Evolutionary conservation across 2,888 invertebrate genomes (phyloP), one percentile per base, ranked within the genome.

Genomic region (Schrankia costaestrigalis): DNA sequence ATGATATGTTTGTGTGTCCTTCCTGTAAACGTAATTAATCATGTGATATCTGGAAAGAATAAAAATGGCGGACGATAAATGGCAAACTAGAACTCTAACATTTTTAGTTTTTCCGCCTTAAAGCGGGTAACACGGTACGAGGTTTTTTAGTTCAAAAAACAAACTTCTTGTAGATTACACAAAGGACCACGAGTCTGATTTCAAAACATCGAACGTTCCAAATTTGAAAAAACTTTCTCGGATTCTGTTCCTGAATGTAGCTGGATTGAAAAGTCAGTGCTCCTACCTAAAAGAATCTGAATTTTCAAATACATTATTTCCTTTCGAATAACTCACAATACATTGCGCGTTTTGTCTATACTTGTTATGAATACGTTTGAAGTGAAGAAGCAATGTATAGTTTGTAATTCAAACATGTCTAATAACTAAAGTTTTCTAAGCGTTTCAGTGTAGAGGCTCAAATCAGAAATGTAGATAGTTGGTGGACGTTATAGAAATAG

Each of bases 251-350:
- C 54, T 40, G 10, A 35, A 32, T 36, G 34, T 34, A 11, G 35
- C 23, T 35, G 44, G 35, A 49, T 48, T 44, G 44, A 54, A 54
- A 50, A 54, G 45, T n/a, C n/a, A n/a, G n/a, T 50, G 37, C 30
- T 30, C 22, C 23, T 18, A 21, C 23, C 3, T 26, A 26, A 14
- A 9, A 26, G 10, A 15, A 9, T 7, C 3, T 7, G 9, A 6
- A 15, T 3, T 15, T 3, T 6, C 17, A 15, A 6, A 15, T 4
- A 15, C 6, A 15, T 4, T 6, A 15, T 4, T 15, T 6, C 17
- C 3, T 15, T 4, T 10, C n/a, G n/a, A n/a, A n/a, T n/a, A n/a
- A 3, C 6, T 9, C 15, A 1, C 7, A n/a, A 10, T 26, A 9
- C 15, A 26, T 26, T 26, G 26, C 14, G 5, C 10, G 26, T 26